phyloP scores from a whole-genome alignment of 2,888 invertebrate genomes.

The Miltochrista miniata region DNA sequence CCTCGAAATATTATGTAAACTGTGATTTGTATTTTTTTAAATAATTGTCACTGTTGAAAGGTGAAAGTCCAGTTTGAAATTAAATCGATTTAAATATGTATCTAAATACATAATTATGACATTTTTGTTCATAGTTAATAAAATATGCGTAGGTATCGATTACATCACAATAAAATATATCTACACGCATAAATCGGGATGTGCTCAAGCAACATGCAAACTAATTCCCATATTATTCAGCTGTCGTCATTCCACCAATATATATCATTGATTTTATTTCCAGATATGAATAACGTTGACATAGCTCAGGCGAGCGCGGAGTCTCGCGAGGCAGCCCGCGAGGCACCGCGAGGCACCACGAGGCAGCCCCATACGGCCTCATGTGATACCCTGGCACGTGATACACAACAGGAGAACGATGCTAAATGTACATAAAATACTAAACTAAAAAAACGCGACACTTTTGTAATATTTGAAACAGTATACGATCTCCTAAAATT shows the following conservation, averaged over 20 bases:
- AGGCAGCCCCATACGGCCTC: conserved; percentile 33
- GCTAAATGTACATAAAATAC: conserved; percentile 78
- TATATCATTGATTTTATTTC: conserved; percentile 43
- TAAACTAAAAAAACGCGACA: conserved; percentile 55
- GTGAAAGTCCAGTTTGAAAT: too few relatives aligned
- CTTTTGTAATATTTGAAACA: conserved; percentile 84
- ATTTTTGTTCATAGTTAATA: too few relatives aligned
- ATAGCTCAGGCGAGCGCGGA: conserved; percentile 49
- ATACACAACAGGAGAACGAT: conserved; percentile 76
- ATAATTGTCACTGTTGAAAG: too few relatives aligned
- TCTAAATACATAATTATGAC: too few relatives aligned
- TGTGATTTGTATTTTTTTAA: too few relatives aligned
- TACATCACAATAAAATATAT: neutral
- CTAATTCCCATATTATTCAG: conserved; percentile 27
- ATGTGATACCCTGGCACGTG: conserved; percentile 51
- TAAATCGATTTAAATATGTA: too few relatives aligned
- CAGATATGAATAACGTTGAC: conserved; percentile 77
- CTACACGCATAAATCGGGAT: neutral
- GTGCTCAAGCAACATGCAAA: neutral
- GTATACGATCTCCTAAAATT: conserved; percentile 84
- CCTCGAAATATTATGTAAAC: too few relatives aligned
- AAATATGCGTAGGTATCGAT: neutral
- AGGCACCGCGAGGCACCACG: conserved; percentile 23
- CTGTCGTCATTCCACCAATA: conserved; percentile 17
- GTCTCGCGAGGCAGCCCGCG: conserved; percentile 13